phyloP scores from a whole-genome alignment of 2,113 vertebrate genomes.

The Ptyas mucosa region DNA sequence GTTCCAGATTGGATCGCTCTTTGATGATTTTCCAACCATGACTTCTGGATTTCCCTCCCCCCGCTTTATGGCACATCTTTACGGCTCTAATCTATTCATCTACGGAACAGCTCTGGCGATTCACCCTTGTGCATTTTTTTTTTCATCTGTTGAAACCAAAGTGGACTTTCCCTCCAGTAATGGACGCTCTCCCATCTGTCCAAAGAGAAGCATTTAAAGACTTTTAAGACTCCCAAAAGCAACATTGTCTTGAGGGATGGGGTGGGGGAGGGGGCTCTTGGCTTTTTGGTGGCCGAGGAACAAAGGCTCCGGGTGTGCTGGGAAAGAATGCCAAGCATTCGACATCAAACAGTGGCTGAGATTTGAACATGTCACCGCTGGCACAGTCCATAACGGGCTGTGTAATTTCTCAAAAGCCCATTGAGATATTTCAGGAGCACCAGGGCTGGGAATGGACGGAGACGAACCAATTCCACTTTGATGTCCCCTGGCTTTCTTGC shows the following conservation, averaged over 20 bases:
- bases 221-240: neutral
- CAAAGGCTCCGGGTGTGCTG: constrained; percentile 57
- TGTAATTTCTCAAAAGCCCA: constrained; percentile 31
- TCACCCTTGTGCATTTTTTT: neutral
- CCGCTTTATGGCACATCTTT: neutral
- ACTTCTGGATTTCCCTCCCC: neutral
- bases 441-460: accelerated
- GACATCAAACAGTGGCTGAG: constrained; percentile 50
- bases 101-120: neutral
- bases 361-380: constrained; percentile 44
- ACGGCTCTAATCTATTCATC: neutral
- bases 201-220: neutral
- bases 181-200: neutral
- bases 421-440: neutral
- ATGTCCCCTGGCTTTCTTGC: neutral
- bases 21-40: neutral
- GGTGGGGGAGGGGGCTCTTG: constrained; percentile 1
- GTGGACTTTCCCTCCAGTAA: accelerated
- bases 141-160: constrained; percentile 31
- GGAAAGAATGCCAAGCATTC: constrained; percentile 58
- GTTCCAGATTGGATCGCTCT: neutral
- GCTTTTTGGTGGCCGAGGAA: neutral
- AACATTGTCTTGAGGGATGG: constrained; percentile 18
- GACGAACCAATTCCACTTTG: neutral
- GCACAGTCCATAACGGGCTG: constrained; percentile 10